phyloP scores from a whole-genome alignment of 2,113 vertebrate species.

The Collichthys lucidus region DNA sequence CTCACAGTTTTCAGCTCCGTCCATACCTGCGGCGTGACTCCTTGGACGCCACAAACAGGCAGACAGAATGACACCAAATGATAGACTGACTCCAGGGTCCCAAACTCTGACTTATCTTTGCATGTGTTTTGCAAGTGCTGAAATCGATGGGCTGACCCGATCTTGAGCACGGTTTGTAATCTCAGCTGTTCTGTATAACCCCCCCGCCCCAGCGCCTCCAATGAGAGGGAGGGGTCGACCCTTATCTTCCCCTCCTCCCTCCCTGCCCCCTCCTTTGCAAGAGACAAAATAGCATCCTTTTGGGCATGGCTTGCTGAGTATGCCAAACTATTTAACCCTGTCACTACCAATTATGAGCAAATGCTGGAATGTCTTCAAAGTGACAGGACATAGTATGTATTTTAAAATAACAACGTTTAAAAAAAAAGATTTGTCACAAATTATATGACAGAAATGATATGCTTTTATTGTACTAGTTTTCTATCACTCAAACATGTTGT shows the following conservation, averaged over 20 bases:
- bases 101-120: conserved; percentile 74
- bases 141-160: conserved; percentile 73
- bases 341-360: conserved; percentile 82
- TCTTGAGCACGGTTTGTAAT: conserved; percentile 77
- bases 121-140: conserved; percentile 84
- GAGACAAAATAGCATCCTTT: conserved; percentile 78
- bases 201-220: conserved; percentile 22
- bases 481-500: conserved; percentile 77
- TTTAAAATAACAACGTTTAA: conserved; percentile 73
- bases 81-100: conserved; percentile 15
- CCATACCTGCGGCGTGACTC: conserved; percentile 26
- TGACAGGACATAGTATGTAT: conserved; percentile 82
- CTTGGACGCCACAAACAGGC: conserved; percentile 30
- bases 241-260: neutral
- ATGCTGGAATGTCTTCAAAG: conserved; percentile 84
- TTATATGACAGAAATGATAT: conserved; percentile 76
- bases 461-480: conserved; percentile 85
- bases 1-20: conserved; percentile 34
- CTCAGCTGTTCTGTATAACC: conserved; percentile 68
- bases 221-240: conserved; percentile 61
- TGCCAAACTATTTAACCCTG: conserved; percentile 81
- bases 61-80: conserved; percentile 47
- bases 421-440: conserved; percentile 69
- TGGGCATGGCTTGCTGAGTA: conserved; percentile 85
- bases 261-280: conserved; percentile 64